These are phyloP conservation scores for Odontamblyopus rebecca DNA, from an alignment of 2,797 vertebrate species.

Conservation along the genomic window DNA sequence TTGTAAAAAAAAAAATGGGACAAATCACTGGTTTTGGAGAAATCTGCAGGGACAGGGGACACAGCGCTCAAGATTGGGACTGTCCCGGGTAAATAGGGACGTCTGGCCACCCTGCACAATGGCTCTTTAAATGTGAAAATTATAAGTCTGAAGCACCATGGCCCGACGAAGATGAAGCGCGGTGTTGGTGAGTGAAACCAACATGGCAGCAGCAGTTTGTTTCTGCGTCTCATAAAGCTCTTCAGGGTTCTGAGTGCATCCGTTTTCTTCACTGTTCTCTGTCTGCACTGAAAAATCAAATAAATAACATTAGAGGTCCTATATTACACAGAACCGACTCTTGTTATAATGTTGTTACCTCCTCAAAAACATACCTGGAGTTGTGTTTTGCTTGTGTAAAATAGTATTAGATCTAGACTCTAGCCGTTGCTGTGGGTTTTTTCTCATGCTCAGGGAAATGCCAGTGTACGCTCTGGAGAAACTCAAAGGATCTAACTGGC, in stretches of 20 bases:
- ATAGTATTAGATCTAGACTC: conserved; percentile 24
- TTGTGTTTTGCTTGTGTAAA: conserved; percentile 17
- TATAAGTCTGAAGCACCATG: conserved; percentile 72
- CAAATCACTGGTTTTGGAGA: no score
- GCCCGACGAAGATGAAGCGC: conserved; percentile 84
- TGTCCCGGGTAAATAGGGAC: no score
- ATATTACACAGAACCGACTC: no score
- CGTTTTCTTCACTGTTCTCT: conserved; percentile 21
- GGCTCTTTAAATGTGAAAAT: not conserved
- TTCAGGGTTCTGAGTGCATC: conserved; percentile 7
- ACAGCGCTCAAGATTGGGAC: no score
- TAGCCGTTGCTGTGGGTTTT: conserved; percentile 30
- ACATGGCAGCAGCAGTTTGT: conserved; percentile 25
- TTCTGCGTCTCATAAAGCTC: conserved; percentile 14
- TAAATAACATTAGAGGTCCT: not conserved
- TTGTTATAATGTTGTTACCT: no score
- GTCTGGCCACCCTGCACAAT: no score
- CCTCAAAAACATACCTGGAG: not conserved
- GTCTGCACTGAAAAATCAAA: conserved; percentile 3
- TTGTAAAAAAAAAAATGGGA: no score
- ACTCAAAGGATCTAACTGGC: conserved; percentile 76
- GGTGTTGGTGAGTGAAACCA: conserved; percentile 78
- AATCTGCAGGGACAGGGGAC: no score
- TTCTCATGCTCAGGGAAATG: conserved; percentile 68
- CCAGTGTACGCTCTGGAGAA: conserved; percentile 88